These are phyloP conservation scores for Adineta ricciae DNA, from an alignment of 2,888 invertebrate genomes.

Conservation along the genomic window DNA sequence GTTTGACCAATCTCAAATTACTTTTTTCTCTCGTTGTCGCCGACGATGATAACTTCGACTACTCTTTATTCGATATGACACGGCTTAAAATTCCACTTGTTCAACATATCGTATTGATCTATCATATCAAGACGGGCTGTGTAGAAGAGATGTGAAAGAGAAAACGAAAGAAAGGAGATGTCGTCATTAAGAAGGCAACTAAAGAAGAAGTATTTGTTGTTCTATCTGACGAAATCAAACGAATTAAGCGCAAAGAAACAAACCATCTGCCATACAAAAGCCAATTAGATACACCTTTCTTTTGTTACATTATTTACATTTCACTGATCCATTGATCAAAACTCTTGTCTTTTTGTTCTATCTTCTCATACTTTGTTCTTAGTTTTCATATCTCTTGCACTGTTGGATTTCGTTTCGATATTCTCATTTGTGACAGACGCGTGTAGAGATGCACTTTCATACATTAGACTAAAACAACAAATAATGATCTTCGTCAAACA, in stretches of 20 bases:
- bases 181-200: constrained; percentile 23
- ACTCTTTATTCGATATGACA: background rate
- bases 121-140: background rate
- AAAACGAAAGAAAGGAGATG: background rate
- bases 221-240: constrained; percentile 17
- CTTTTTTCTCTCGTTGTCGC: background rate
- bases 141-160: constrained; percentile 12
- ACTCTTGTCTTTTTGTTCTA: background rate
- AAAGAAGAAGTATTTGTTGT: constrained; percentile 18
- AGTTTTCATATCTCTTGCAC: background rate
- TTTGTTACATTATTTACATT: constrained; percentile 23
- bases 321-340: constrained; percentile 21
- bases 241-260: background rate
- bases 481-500: constrained; percentile 17
- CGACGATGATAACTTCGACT: background rate
- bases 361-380: background rate
- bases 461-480: constrained; percentile 22
- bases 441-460: constrained; percentile 1
- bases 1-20: constrained; percentile 21
- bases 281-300: constrained; percentile 23
- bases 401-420: constrained; percentile 4
- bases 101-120: constrained; percentile 17
- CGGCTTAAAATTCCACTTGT: constrained; percentile 19
- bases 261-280: constrained; percentile 17
- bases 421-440: constrained; percentile 18